These are phyloP conservation scores for Stichopus chloronotus DNA, from an alignment of 35 echinoderm and acorn worm genomes.

Conservation along the genomic window DNA sequence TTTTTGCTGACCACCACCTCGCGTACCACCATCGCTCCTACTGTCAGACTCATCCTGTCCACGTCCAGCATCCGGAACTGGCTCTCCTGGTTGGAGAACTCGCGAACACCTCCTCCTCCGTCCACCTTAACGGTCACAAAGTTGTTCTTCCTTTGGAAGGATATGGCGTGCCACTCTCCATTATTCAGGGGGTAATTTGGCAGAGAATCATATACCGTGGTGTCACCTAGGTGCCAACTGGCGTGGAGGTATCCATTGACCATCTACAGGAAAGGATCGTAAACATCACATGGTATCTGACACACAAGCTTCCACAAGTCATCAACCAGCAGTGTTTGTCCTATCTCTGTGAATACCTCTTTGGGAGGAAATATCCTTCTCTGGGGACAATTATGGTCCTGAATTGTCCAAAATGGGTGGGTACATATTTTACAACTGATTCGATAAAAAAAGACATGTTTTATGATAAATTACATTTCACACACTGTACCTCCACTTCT, in stretches of 20 bases:
- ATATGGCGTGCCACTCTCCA: conserved; percentile 87
- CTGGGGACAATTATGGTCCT: neutral
- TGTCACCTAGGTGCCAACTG: conserved; percentile 88
- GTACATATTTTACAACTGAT: too few species aligned
- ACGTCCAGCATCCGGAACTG: conserved; percentile 60
- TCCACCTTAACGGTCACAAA: conserved; percentile 86
- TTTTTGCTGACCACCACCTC: conserved; percentile 65
- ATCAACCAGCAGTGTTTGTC: too few species aligned
- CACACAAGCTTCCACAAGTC: too few species aligned
- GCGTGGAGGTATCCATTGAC: conserved; percentile 64
- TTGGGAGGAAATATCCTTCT: neutral
- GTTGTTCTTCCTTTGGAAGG: conserved; percentile 77
- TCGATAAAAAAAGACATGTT: too few species aligned
- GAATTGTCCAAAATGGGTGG: too few species aligned
- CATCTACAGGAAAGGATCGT: conserved; percentile 39
- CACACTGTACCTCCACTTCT: too few species aligned
- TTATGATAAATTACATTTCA: too few species aligned
- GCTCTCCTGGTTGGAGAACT: conserved; percentile 80
- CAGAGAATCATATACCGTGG: conserved; percentile 57
- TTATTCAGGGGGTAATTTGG: conserved; percentile 75
- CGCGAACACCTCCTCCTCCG: conserved; percentile 80
- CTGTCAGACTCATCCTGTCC: conserved; percentile 57
- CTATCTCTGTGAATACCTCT: neutral
- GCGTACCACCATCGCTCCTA: conserved; percentile 73
- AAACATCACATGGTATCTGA: neutral